A percentile compares a stretch with the other conserved stretches of the same genome.
These are phyloP conservation scores for Lutraria lutraria DNA, from an alignment of 2,888 invertebrate genomes.

Conservation along the genomic window DNA sequence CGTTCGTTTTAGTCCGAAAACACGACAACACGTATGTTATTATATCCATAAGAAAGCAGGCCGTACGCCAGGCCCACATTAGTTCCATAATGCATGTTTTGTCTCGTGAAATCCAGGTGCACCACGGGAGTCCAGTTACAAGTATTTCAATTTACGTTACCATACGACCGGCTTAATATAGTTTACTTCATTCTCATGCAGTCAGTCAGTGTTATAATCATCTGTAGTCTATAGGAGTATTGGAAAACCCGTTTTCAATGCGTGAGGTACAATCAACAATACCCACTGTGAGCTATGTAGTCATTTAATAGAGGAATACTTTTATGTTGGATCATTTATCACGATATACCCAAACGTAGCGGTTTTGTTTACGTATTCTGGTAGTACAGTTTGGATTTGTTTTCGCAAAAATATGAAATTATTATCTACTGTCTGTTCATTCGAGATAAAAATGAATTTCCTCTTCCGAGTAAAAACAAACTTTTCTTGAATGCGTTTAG, in stretches of 20 bases:
- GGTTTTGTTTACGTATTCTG: no score
- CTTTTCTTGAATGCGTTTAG: no score
- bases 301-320: not conserved
- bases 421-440: no score
- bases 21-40: conserved; percentile 59
- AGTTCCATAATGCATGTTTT: conserved; percentile 39
- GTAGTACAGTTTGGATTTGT: no score
- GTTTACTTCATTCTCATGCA: not conserved
- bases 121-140: not conserved
- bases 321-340: not conserved
- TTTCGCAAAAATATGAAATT: no score
- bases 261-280: not conserved
- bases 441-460: no score
- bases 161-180: not conserved
- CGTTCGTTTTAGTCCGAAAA: conserved; percentile 57
- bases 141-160: not conserved
- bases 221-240: not conserved
- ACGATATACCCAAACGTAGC: not conserved
- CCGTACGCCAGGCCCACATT: conserved; percentile 48
- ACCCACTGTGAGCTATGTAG: not conserved
- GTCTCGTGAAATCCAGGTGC: not conserved
- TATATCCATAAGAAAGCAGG: conserved; percentile 53
- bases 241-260: not conserved
- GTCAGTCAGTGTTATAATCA: not conserved
- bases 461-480: no score